Evolutionary conservation across 2,797 vertebrate genomes (phyloP), one percentile per base, ranked within the genome.

Genomic region (Lepidocolaptes lacrymiger): DNA sequence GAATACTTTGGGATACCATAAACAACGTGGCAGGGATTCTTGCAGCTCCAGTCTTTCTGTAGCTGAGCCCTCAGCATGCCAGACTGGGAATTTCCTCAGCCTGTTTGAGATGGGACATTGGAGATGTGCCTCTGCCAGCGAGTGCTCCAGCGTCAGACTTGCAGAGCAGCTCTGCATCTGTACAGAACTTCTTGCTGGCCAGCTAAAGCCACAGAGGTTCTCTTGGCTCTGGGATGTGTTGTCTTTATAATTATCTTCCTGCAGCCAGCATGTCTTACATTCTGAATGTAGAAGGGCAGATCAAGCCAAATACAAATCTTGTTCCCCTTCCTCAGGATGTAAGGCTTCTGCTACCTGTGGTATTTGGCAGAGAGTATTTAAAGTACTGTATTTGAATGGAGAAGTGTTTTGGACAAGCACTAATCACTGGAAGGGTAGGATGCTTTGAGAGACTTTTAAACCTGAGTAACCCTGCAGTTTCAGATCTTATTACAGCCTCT

Each of bases 1-100:
- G 98, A 98, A 28, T 98, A 98, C 63, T 98, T 98, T 22, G 98
- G 98, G 37, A 95, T 80, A 87, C 91, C 94, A 1, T 96, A 74
- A 94, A 44, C n/a, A 66, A 39, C 1, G 0, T 71, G 69, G 74
- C 16, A 6, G 22, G 71, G 61, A 51, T 39, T 89, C 51, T 49
- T 28, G 6, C 48, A 79, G 43, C 34, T 63, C 26, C 30, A 6
- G 51, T 11, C 15, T 51, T 66, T 37, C 56, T 66, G 37, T 54
- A 83, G 46, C 52, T 56, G 63, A 48, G 28, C 6, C 6, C 17
- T 61, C 15, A 20, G 51, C 66, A 39, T 0, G 0, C 19, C 41
- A 39, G 37, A 55, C 59, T 72, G 55, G 48, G 27, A 8, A 1
- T 54, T 68, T 90, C n/a, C 27, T 69, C 4, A 0, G 14, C 0